These are phyloP conservation scores for Apteryx mantelli DNA, from an alignment of 2,113 vertebrate species.

Conservation along the genomic window DNA sequence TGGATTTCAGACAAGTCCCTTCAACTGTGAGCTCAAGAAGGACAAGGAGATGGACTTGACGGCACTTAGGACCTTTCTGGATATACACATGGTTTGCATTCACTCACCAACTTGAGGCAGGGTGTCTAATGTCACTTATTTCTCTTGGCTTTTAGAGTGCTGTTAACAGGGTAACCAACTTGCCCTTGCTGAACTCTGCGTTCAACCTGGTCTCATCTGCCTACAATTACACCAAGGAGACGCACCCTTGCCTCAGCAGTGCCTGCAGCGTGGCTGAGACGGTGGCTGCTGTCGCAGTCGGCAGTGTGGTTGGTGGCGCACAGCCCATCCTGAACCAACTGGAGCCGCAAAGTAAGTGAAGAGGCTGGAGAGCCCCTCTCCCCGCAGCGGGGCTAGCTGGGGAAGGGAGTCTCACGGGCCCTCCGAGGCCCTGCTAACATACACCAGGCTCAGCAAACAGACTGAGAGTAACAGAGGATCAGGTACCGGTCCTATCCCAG, in stretches of 20 bases:
- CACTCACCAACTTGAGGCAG: background rate
- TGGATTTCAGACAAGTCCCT: background rate
- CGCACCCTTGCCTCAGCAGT: conserved; percentile 82
- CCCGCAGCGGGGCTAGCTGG: background rate
- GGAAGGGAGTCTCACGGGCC: background rate
- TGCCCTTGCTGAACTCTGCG: conserved; percentile 89
- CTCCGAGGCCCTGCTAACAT: too few species aligned
- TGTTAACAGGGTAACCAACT: conserved; percentile 79
- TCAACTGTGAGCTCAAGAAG: background rate
- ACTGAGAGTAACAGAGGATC: too few species aligned
- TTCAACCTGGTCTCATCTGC: conserved; percentile 82
- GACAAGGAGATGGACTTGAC: background rate
- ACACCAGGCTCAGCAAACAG: too few species aligned
- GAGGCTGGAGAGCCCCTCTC: background rate
- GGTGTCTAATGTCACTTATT: background rate
- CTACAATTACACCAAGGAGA: conserved; percentile 88
- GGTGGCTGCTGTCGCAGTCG: conserved; percentile 82
- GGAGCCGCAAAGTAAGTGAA: conserved; percentile 89
- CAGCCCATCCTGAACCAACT: conserved; percentile 89
- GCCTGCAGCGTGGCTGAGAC: conserved; percentile 87
- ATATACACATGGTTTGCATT: fast-evolving
- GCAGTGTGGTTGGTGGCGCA: conserved; percentile 81
- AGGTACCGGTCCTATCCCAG: background rate
- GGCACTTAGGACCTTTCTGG: background rate
- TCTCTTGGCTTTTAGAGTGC: conserved; percentile 70